Evolutionary conservation across 2,113 vertebrate species (phyloP), one percentile per base, ranked within the genome.

Genomic region (Numida meleagris): DNA sequence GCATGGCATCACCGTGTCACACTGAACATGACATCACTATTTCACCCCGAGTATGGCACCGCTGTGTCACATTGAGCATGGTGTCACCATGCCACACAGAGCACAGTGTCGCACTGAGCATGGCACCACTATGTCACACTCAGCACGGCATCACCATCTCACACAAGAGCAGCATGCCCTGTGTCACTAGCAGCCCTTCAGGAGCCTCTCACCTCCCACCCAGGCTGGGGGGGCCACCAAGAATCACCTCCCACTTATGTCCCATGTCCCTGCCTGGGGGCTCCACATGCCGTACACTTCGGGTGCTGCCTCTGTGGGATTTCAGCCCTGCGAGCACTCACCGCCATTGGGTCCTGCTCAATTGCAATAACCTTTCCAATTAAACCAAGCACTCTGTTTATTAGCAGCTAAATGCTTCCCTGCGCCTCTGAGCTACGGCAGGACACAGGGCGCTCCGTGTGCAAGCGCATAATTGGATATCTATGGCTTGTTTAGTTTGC

Each of bases 361-460:
- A 90, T 42, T 20, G 80, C 87, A 93, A 91, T 94, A 94, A 94
- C 93, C 96, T 94, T 87, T 94, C 93, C 82, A 93, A 94, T 97
- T 89, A 94, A 95, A 71, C 89, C 48, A 14, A 87, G 80, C 82
- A 59, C 97, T 82, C 91, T 91, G 88, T 95, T 96, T 94, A 93
- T 96, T 87, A 67, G 94, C 87, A 94, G 74, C 78, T 93, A 96
- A 97, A 95, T 92, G 92, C 95, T 96, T 97, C 92, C 88, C 71
- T 58, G 94, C 94, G 85, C 87, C 93, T 90, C 88, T 93, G 96
- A 96, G 96, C 95, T 94, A 90, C 2, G 1, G 86, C 36, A 3
- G 95, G 95, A 51, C 63, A 4, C 1, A 33, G 93, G 95, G 91
- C 5, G 25, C 86, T 51, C 11, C 57, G 87, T 58, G 27, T 62